phyloP scores from a whole-genome alignment of 2,113 vertebrate genomes.

The Alaudala cheleensis region DNA sequence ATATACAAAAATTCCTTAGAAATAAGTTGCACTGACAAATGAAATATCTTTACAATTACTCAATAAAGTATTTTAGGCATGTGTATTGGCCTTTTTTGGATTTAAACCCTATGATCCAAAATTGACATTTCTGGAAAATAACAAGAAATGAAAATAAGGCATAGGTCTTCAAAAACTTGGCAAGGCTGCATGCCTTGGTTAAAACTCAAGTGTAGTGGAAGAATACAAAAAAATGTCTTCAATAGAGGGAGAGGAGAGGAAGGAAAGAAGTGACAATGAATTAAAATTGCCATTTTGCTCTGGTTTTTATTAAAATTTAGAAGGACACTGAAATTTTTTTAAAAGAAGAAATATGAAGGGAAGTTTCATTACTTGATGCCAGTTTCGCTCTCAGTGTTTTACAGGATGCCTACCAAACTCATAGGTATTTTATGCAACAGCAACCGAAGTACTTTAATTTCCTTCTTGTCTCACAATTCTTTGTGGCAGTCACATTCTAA shows the following conservation, averaged over 20 bases:
- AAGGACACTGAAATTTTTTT: background rate
- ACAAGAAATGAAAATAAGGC: background rate
- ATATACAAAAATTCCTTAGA: background rate
- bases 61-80: background rate
- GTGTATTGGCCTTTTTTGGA: background rate
- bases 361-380: background rate
- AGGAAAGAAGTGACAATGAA: background rate
- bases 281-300: background rate
- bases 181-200: background rate
- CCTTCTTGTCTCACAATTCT: background rate
- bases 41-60: background rate
- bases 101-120: background rate
- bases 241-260: accelerated
- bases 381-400: background rate
- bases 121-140: background rate
- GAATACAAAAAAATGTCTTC: background rate
- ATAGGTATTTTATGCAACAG: background rate
- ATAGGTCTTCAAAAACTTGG: background rate
- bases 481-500: background rate
- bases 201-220: background rate
- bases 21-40: background rate
- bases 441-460: background rate
- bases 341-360: background rate
- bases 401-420: background rate
- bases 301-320: background rate